These are phyloP conservation scores for Hofmannophila pseudospretella DNA, from an alignment of 2,888 invertebrate genomes.

Conservation along the genomic window DNA sequence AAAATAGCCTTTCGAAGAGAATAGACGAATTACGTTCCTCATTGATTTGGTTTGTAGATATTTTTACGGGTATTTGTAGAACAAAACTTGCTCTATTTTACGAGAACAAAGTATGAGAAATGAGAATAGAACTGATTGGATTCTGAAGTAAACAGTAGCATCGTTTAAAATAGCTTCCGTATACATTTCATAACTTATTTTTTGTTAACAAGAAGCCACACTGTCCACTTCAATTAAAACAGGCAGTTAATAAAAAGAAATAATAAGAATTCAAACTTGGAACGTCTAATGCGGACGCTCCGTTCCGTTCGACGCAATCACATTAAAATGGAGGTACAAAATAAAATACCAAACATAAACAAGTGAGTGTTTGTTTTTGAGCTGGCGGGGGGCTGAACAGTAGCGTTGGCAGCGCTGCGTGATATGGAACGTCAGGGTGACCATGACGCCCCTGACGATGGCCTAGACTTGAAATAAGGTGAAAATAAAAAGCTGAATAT, in stretches of 20 bases:
- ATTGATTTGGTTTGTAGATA: no score
- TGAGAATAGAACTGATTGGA: no score
- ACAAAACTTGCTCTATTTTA: no score
- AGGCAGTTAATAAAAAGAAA: conserved; percentile 27
- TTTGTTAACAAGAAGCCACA: conserved; percentile 33
- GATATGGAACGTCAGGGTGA: conserved; percentile 48
- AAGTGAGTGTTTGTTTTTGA: conserved; percentile 44
- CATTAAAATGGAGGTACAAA: conserved; percentile 26
- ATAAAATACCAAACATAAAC: conserved; percentile 38
- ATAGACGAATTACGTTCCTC: no score
- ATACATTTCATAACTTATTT: conserved; percentile 14
- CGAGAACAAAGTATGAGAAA: no score
- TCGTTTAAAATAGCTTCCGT: not conserved
- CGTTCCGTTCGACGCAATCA: conserved; percentile 36
- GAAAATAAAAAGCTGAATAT: no score
- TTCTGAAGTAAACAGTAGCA: no score
- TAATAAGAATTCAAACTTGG: conserved; percentile 30
- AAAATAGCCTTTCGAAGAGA: no score
- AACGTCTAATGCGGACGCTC: conserved; percentile 26
- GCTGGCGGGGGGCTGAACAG: conserved; percentile 66
- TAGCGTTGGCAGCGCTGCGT: conserved; percentile 62
- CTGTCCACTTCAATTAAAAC: conserved; percentile 40
- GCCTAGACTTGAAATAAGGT: no score
- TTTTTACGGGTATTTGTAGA: no score
- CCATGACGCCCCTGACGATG: conserved; percentile 20